phyloP scores from a whole-genome alignment of 2,113 vertebrate genomes.

The Rhea pennata region DNA sequence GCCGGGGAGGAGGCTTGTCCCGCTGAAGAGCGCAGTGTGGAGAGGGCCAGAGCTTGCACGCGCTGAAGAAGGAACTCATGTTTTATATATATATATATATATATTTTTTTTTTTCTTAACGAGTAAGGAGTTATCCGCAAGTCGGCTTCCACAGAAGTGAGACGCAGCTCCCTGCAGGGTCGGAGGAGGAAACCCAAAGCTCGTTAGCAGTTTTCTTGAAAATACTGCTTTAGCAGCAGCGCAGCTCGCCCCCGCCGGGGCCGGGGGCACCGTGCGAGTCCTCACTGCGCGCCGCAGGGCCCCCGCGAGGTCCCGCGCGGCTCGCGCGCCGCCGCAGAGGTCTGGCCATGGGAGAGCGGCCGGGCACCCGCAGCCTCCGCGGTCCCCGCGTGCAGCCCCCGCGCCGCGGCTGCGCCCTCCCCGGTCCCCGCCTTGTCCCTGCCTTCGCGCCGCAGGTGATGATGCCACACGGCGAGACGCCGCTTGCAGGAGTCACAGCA shows the following conservation, averaged over 20 bases:
- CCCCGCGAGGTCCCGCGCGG: not conserved
- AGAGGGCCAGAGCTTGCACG: not conserved
- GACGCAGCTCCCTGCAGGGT: not conserved
- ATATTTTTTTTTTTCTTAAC: constrained; percentile 13
- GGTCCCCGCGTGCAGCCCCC: not conserved
- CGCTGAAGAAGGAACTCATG: not conserved
- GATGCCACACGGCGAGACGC: not conserved
- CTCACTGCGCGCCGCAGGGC: not conserved
- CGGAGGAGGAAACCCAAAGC: constrained; percentile 10
- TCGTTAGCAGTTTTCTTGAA: constrained; percentile 20
- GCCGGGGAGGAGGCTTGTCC: not conserved
- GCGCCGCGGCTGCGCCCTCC: not conserved
- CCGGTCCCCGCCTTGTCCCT: not conserved
- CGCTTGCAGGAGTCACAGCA: not conserved
- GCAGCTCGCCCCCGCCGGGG: not conserved
- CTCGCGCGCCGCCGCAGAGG: fast-evolving
- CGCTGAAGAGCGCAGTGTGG: not conserved
- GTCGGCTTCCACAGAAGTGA: constrained; percentile 38
- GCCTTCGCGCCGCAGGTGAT: fast-evolving
- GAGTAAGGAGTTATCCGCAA: not conserved
- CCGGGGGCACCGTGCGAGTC: not conserved
- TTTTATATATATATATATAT: no score
- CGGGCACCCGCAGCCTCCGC: not conserved
- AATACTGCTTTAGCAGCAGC: not conserved
- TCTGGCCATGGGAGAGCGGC: not conserved